Conservation (phyloP, 2,797 vertebrate species). For the Sciaenops ocellatus region DNA sequence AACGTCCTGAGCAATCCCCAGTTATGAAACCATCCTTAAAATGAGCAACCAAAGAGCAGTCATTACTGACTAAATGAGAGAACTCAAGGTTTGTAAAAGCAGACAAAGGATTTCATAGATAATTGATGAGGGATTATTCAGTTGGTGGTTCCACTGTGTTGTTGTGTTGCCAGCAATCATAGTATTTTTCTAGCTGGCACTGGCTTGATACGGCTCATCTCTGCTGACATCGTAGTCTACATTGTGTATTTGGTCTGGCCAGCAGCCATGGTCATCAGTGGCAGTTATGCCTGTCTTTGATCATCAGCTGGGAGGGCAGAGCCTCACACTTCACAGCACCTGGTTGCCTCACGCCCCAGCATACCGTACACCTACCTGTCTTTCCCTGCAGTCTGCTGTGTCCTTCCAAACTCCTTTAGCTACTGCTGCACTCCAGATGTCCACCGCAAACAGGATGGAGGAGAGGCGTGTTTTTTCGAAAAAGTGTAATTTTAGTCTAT, state of each 20-base stretch:
- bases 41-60: constrained; percentile 54
- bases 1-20: constrained; percentile 65
- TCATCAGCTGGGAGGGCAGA: constrained; percentile 79
- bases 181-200: constrained; percentile 43
- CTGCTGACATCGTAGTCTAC: constrained; percentile 53
- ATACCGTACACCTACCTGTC: constrained; percentile 41
- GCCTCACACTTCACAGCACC: constrained; percentile 80
- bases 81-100: constrained; percentile 58
- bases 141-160: constrained; percentile 37
- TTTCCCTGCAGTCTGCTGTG: constrained; percentile 62
- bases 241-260: constrained; percentile 68
- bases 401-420: constrained; percentile 74
- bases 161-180: constrained; percentile 20
- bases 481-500: constrained; percentile 3
- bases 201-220: constrained; percentile 59
- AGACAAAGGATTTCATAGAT: constrained; percentile 56
- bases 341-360: constrained; percentile 67
- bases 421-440: constrained; percentile 60
- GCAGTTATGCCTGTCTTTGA: constrained; percentile 80
- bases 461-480: neutral
- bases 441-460: constrained; percentile 32
- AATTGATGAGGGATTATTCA: constrained; percentile 53
- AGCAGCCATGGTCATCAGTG: constrained; percentile 72
- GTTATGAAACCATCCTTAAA: constrained; percentile 47
- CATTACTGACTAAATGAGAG: constrained; percentile 56